These are phyloP conservation scores for Epirrita christyi DNA, from an alignment of 2,888 invertebrate genomes.

Conservation along the genomic window DNA sequence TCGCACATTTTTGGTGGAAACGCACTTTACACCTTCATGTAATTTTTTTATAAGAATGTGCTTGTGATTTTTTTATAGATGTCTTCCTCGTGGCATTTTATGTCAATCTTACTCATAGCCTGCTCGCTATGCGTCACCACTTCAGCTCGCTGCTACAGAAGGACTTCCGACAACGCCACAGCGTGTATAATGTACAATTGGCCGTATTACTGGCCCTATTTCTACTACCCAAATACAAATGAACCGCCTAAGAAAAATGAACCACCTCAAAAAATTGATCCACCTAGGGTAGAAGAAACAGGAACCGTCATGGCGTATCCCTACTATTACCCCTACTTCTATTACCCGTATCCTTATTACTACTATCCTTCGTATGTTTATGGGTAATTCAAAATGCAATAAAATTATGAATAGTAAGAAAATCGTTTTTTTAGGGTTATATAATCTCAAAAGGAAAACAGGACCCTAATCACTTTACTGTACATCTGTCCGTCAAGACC, in stretches of 20 bases:
- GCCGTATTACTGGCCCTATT: background rate
- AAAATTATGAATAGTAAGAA: background rate
- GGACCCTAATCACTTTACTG: no score
- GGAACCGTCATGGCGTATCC: background rate
- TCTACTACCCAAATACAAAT: background rate
- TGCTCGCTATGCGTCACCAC: background rate
- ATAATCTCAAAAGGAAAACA: no score
- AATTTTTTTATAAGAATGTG: no score
- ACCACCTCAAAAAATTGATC: background rate
- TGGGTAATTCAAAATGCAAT: background rate
- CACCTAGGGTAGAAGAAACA: background rate
- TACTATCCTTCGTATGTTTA: conserved; percentile 5
- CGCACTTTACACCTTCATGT: no score
- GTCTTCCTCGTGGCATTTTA: background rate
- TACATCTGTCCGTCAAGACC: no score
- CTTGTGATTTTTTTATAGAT: background rate
- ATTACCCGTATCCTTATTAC: background rate
- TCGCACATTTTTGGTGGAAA: no score
- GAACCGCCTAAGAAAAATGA: background rate
- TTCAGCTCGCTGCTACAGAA: background rate
- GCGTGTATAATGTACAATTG: background rate
- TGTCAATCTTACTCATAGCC: background rate
- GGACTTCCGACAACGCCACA: background rate
- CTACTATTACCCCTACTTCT: background rate
- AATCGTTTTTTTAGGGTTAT: no score